These are phyloP conservation scores for Perccottus glenii DNA, from an alignment of 2,113 vertebrate species.

Conservation along the genomic window DNA sequence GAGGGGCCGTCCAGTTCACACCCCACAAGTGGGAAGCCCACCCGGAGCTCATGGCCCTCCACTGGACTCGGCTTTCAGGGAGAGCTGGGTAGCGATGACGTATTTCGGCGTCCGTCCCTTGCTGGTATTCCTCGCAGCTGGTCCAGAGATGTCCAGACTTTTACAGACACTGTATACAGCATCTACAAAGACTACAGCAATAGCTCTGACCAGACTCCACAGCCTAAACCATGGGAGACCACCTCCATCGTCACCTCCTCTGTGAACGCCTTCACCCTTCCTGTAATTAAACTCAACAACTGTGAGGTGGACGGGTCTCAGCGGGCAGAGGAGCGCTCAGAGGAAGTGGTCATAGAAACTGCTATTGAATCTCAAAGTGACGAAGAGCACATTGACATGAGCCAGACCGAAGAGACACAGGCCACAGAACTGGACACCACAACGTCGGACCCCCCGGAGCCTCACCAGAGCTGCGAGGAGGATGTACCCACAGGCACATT, in stretches of 20 bases:
- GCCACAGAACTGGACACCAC: slow-evolving; percentile 44
- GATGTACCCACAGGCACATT: slow-evolving; percentile 75
- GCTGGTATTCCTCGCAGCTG: slow-evolving; percentile 65
- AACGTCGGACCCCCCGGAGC: slow-evolving; percentile 19
- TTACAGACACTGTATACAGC: slow-evolving; percentile 90
- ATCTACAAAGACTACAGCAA: slow-evolving; percentile 85
- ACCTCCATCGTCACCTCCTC: slow-evolving; percentile 89
- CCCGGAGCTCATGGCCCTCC: slow-evolving; percentile 86
- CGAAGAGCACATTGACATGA: slow-evolving; percentile 36
- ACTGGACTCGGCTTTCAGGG: slow-evolving; percentile 68
- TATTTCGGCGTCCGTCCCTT: slow-evolving; percentile 67
- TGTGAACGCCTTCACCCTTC: slow-evolving; percentile 87
- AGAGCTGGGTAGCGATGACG: slow-evolving; percentile 63
- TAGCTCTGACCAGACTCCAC: slow-evolving; percentile 60
- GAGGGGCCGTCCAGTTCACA: slow-evolving; percentile 77
- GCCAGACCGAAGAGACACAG: slow-evolving; percentile 22
- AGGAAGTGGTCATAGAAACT: slow-evolving; percentile 42
- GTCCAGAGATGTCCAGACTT: slow-evolving; percentile 79
- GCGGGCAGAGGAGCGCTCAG: slow-evolving; percentile 26
- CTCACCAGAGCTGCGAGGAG: slow-evolving; percentile 45
- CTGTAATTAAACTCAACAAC: slow-evolving; percentile 85
- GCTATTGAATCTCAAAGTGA: slow-evolving; percentile 18
- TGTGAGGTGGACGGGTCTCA: slow-evolving; percentile 75
- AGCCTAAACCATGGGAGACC: slow-evolving; percentile 79
- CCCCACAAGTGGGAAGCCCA: slow-evolving; percentile 78